Evolutionary conservation across 2,113 vertebrate species (phyloP).

Genomic region (Lampris incognitus): DNA sequence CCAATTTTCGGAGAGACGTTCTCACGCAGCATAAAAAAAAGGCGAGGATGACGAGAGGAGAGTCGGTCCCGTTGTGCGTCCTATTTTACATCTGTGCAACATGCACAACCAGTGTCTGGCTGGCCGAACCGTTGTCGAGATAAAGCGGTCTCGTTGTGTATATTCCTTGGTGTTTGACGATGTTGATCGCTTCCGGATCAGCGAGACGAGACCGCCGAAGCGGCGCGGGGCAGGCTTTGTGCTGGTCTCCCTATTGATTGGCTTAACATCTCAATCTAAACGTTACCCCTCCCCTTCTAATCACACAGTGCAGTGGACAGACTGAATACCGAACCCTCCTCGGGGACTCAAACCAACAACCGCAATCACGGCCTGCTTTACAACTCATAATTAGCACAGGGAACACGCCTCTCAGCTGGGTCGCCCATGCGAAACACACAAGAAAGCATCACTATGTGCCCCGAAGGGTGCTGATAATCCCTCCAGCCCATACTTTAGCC

Average conservation of each 20-base stretch:
- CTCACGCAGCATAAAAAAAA: no score
- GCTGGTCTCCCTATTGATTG: conserved; percentile 56
- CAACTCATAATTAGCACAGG: conserved; percentile 74
- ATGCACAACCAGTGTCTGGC: no score
- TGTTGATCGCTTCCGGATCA: no score
- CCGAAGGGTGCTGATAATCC: conserved; percentile 47
- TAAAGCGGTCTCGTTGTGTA: neutral
- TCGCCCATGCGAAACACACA: conserved; percentile 34
- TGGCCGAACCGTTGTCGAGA: no score
- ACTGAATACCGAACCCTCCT: conserved; percentile 71
- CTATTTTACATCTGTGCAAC: no score
- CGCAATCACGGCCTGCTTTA: conserved; percentile 70
- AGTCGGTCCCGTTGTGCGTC: no score
- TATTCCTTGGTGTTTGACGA: neutral
- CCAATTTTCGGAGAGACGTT: no score
- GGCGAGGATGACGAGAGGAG: no score
- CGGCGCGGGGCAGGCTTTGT: neutral
- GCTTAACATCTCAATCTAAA: conserved; percentile 57
- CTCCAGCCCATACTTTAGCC: conserved; percentile 22
- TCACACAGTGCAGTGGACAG: conserved; percentile 71
- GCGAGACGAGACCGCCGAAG: no score
- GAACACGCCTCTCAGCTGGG: conserved; percentile 60
- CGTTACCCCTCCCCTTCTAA: conserved; percentile 66
- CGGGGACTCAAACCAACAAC: conserved; percentile 75
- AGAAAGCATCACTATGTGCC: conserved; percentile 42